Evolutionary conservation across 2,797 vertebrate species (phyloP).

Genomic region (Meriones psammophilus): DNA sequence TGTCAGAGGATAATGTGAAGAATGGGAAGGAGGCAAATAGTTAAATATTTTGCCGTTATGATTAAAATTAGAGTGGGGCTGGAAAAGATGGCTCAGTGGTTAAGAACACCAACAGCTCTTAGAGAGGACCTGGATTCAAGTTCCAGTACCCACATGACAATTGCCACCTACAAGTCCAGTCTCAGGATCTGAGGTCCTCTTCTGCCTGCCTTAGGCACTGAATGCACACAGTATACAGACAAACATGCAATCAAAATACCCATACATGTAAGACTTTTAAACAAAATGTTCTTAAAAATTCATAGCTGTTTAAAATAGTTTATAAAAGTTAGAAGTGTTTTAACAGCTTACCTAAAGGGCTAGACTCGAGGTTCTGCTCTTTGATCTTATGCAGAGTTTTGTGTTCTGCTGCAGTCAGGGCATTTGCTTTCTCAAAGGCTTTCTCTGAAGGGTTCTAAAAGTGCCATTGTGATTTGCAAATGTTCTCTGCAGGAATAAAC

Average conservation of each 20-base stretch:
- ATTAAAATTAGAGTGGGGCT: neutral
- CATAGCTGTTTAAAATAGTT: neutral
- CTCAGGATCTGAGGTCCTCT: neutral
- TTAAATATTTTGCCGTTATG: constrained; percentile 17
- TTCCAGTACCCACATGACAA: neutral
- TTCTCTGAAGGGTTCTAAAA: constrained; percentile 60
- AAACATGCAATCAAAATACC: neutral
- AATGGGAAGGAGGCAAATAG: constrained; percentile 37
- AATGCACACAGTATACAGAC: neutral
- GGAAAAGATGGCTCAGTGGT: neutral
- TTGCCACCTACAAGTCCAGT: neutral
- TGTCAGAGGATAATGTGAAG: constrained; percentile 49
- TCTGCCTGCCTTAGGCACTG: neutral
- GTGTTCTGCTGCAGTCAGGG: neutral
- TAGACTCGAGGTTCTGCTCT: neutral
- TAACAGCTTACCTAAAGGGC: constrained; percentile 45
- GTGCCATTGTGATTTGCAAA: constrained; percentile 59
- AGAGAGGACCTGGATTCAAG: neutral
- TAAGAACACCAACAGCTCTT: neutral
- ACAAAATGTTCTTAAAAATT: neutral
- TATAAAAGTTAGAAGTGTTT: constrained; percentile 38
- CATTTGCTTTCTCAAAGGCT: constrained; percentile 53
- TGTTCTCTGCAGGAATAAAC: constrained; percentile 75
- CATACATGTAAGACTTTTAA: neutral
- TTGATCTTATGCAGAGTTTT: neutral